Evolutionary conservation across 2,888 invertebrate genomes (phyloP).

Genomic region (Drosophila diplacantha): DNA sequence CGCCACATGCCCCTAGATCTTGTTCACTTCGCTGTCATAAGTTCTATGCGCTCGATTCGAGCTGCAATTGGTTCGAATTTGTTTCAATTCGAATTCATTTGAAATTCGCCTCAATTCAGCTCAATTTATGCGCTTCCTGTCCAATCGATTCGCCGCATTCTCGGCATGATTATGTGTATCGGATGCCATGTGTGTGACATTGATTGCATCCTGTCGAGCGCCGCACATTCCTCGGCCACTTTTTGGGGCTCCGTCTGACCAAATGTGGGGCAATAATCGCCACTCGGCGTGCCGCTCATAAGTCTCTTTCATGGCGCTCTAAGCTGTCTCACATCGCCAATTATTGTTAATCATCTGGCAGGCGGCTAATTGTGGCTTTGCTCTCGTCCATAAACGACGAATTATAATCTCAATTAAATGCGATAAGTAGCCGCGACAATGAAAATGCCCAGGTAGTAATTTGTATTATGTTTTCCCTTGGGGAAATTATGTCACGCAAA

Average conservation of each 20-base stretch:
- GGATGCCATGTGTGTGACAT: constrained; percentile 37
- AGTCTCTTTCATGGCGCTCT: constrained; percentile 52
- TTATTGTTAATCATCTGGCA: constrained; percentile 48
- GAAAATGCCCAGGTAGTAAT: constrained; percentile 24
- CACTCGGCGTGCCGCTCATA: constrained; percentile 20
- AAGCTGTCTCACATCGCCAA: constrained; percentile 43
- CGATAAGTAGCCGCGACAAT: constrained; percentile 51
- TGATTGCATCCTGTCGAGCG: constrained; percentile 54
- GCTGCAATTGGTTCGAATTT: constrained; percentile 10
- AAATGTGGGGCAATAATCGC: constrained; percentile 27
- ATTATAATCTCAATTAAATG: constrained; percentile 53
- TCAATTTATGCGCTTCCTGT: constrained; percentile 61
- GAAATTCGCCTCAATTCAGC: background rate
- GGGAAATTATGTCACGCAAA: constrained; percentile 3
- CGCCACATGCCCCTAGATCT: background rate
- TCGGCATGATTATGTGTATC: constrained; percentile 27
- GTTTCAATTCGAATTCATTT: background rate
- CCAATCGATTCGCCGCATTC: constrained; percentile 50
- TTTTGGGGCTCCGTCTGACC: constrained; percentile 15
- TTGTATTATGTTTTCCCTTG: constrained; percentile 13
- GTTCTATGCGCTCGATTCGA: constrained; percentile 35
- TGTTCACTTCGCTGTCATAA: constrained; percentile 42
- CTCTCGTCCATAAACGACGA: constrained; percentile 35
- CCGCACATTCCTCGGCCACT: constrained; percentile 20
- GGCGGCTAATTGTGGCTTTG: constrained; percentile 33